Evolutionary conservation across 2,113 vertebrate genomes (phyloP).

Genomic region (Xenopus borealis): DNA sequence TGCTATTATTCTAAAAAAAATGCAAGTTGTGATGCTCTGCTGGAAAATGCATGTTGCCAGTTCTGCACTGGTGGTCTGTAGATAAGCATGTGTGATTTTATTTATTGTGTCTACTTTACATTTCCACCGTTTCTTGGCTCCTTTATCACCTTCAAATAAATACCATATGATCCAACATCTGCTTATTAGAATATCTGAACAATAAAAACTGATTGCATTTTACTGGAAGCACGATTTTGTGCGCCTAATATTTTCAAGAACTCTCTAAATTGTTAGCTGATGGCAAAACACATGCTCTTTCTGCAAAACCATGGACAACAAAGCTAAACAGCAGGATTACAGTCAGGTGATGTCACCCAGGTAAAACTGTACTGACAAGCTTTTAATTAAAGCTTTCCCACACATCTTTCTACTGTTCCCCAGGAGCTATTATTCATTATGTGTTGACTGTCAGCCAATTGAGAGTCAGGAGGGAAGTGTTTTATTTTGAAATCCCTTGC

Average conservation of each 20-base stretch:
- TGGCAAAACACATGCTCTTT: conserved; percentile 70
- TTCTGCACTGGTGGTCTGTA: not conserved
- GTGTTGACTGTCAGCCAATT: conserved; percentile 73
- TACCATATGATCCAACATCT: conserved; percentile 52
- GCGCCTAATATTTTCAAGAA: conserved; percentile 63
- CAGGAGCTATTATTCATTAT: conserved; percentile 75
- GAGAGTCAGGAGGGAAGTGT: conserved; percentile 71
- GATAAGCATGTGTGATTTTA: not conserved
- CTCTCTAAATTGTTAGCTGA: conserved; percentile 71
- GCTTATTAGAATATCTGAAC: conserved; percentile 68
- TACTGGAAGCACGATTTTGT: conserved; percentile 51
- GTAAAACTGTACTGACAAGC: conserved; percentile 84
- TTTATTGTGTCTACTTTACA: conserved; percentile 17
- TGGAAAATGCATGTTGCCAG: no score
- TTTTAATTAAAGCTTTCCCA: conserved; percentile 96
- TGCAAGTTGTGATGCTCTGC: no score
- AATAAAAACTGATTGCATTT: conserved; percentile 63
- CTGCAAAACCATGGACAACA: conserved; percentile 70
- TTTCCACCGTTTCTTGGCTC: conserved; percentile 17
- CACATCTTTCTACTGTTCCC: conserved; percentile 74
- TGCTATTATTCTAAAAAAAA: no score
- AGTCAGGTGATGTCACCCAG: conserved; percentile 81
- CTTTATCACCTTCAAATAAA: conserved; percentile 21
- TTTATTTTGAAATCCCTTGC: conserved; percentile 77
- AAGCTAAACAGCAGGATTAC: conserved; percentile 71